These are phyloP conservation scores for Phortica variegata DNA, from an alignment of 1,140 invertebrate species.

Conservation along the genomic window DNA sequence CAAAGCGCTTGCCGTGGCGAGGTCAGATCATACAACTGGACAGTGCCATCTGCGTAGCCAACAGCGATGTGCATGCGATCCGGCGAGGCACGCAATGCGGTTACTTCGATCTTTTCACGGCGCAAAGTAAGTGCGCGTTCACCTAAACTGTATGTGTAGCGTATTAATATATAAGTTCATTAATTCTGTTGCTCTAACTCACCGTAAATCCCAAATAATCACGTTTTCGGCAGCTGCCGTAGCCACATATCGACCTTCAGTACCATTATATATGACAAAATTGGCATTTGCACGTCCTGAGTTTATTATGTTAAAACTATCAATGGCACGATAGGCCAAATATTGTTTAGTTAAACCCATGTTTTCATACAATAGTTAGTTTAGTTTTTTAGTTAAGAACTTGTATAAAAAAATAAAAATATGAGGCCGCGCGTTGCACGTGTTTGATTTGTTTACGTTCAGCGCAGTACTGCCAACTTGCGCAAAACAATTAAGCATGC, in stretches of 20 bases:
- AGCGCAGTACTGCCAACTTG: constrained; percentile 7
- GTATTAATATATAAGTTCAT: not conserved
- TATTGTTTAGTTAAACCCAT: constrained; percentile 98
- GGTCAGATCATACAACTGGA: constrained; percentile 78
- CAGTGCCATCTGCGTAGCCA: constrained; percentile 87
- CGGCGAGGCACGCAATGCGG: constrained; percentile 69
- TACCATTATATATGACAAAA: constrained; percentile 74
- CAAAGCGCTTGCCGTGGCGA: constrained; percentile 64
- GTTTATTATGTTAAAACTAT: constrained; percentile 84
- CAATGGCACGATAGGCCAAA: constrained; percentile 79
- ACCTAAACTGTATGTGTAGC: constrained; percentile 62
- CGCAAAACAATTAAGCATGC: too few species aligned
- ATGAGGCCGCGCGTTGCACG: constrained; percentile 28
- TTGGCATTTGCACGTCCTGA: constrained; percentile 75
- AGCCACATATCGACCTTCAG: constrained; percentile 80
- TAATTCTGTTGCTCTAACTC: not conserved
- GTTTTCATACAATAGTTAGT: constrained; percentile 22
- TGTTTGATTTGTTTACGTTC: constrained; percentile 27
- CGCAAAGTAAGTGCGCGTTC: constrained; percentile 79
- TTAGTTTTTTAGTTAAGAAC: too few species aligned
- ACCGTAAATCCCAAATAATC: constrained; percentile 86
- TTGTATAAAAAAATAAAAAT: not conserved
- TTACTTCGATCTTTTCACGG: constrained; percentile 78
- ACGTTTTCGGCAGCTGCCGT: constrained; percentile 90
- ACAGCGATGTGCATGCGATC: constrained; percentile 79